These are phyloP conservation scores for Paramormyrops hopkinsi DNA, from an alignment of 2,797 vertebrate genomes.

Conservation along the genomic window DNA sequence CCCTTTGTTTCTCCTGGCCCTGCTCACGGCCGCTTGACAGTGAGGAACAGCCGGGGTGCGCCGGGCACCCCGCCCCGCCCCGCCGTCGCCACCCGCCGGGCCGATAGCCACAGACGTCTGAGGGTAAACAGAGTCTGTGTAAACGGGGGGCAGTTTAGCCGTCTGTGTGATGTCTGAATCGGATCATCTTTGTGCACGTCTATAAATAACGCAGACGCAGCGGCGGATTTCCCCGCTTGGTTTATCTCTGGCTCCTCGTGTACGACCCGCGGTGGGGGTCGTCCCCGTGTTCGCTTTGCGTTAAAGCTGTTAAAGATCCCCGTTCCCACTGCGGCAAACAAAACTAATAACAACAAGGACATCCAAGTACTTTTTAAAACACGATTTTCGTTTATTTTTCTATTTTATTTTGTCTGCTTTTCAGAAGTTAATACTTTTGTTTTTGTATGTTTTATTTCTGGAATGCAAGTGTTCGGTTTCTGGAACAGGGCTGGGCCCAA, in stretches of 20 bases:
- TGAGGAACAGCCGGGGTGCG: not conserved
- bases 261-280: not conserved
- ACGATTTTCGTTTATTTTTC: not conserved
- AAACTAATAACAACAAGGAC: not conserved
- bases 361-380: not conserved
- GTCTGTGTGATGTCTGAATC: slow-evolving; percentile 2
- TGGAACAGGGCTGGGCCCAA: not conserved
- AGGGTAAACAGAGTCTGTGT: not conserved
- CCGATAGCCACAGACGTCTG: not conserved
- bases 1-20: not conserved
- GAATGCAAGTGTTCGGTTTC: not conserved
- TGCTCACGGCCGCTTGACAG: not conserved
- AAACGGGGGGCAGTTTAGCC: not conserved
- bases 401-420: not conserved
- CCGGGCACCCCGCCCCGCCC: not conserved
- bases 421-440: not conserved
- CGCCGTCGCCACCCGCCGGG: not conserved
- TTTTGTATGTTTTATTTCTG: not conserved
- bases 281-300: not conserved
- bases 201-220: not conserved
- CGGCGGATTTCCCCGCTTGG: not conserved
- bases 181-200: not conserved
- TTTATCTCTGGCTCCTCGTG: not conserved
- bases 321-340: not conserved
- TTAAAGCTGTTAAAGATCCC: not conserved